Conservation (phyloP, 2,797 vertebrate species). For the Nyctibius grandis region DNA sequence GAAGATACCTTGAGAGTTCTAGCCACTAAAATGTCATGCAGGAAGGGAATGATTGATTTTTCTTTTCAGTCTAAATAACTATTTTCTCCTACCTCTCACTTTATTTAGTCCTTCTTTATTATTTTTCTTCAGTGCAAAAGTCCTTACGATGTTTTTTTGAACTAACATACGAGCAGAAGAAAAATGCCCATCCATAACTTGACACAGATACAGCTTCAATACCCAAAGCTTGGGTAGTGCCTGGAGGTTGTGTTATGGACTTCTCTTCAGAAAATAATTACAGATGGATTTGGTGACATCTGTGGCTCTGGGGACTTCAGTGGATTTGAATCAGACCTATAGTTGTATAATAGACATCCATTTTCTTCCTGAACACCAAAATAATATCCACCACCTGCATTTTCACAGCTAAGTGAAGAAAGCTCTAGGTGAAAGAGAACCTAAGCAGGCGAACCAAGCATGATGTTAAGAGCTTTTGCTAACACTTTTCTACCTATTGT, state of each 20-base stretch:
- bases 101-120: neutral
- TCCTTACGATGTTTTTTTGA: neutral
- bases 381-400: neutral
- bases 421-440: neutral
- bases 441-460: fast-evolving
- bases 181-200: neutral
- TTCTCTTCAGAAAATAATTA: neutral
- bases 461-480: neutral
- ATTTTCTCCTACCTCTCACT: neutral
- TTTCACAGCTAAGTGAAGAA: neutral
- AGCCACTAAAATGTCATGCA: neutral
- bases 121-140: neutral
- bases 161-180: neutral
- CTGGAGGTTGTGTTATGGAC: neutral
- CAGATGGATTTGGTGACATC: neutral
- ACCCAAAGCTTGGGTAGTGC: neutral
- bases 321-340: neutral
- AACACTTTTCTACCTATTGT: neutral
- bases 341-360: fast-evolving
- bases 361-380: neutral
- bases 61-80: neutral
- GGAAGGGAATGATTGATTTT: neutral
- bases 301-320: neutral
- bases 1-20: neutral
- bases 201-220: neutral